Conservation (phyloP, 2,113 vertebrate genomes). For the Bostrychus sinensis region DNA sequence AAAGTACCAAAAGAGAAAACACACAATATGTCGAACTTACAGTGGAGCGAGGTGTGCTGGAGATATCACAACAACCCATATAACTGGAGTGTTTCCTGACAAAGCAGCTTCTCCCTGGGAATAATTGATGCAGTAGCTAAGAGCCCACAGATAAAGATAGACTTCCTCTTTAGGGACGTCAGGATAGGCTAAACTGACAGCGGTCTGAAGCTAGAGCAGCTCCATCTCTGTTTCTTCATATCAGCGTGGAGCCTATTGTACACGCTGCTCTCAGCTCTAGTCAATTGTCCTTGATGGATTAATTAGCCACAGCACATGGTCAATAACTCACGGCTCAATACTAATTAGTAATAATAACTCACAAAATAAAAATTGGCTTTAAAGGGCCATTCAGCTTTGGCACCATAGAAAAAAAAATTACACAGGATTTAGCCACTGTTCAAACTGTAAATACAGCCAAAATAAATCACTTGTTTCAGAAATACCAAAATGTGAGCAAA, state of each 20-base stretch:
- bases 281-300: conserved; percentile 66
- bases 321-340: conserved; percentile 55
- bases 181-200: conserved; percentile 47
- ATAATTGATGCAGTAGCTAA: conserved; percentile 48
- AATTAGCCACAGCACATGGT: conserved; percentile 60
- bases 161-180: conserved; percentile 36
- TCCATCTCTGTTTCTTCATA: conserved; percentile 26
- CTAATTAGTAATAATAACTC: conserved; percentile 58
- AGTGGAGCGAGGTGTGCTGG: neutral
- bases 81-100: conserved; percentile 26
- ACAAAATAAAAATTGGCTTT: conserved; percentile 17
- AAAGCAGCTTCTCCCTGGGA: conserved; percentile 28
- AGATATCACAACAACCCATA: neutral
- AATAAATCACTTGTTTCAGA: neutral
- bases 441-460: neutral
- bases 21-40: no score
- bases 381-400: conserved; percentile 26
- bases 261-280: conserved; percentile 47
- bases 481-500: conserved; percentile 2
- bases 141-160: conserved; percentile 51
- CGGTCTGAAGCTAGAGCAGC: conserved; percentile 27
- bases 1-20: no score
- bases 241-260: conserved; percentile 38
- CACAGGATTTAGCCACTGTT: conserved; percentile 8
- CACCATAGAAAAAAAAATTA: neutral